phyloP scores from a whole-genome alignment of 2,797 vertebrate genomes.

The Chaetodon trifasciatus region DNA sequence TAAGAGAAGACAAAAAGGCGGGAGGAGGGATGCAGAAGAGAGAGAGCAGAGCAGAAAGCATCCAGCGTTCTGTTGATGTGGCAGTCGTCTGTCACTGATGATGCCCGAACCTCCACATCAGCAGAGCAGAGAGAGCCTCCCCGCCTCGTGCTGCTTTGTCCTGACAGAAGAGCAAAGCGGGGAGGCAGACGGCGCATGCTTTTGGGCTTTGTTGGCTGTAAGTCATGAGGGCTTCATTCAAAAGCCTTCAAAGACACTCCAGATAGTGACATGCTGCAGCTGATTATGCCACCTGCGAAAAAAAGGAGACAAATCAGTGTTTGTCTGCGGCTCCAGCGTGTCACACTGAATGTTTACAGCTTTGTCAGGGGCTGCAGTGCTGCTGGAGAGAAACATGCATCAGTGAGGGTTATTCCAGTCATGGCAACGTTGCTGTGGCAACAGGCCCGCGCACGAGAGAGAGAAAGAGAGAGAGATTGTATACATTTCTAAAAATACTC shows the following conservation, averaged over 20 bases:
- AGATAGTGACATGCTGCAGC: not conserved
- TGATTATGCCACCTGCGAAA: conserved; percentile 1
- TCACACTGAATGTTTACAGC: conserved; percentile 46
- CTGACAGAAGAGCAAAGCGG: conserved; percentile 7
- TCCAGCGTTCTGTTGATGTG: not conserved
- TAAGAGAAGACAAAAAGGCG: conserved; percentile 43
- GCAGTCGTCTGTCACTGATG: conserved; percentile 4
- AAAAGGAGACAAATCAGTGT: conserved; percentile 1
- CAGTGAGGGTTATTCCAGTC: conserved; percentile 78
- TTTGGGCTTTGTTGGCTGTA: not conserved
- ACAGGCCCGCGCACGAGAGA: conserved; percentile 68
- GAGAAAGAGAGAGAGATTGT: conserved; percentile 50
- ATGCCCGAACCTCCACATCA: conserved; percentile 1
- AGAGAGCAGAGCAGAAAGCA: conserved; percentile 3
- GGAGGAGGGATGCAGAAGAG: not conserved
- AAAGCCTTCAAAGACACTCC: not conserved
- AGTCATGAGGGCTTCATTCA: conserved; percentile 5
- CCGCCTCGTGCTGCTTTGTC: not conserved
- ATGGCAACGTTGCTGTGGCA: conserved; percentile 83
- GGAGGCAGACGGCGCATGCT: not conserved
- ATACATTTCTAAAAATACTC: conserved; percentile 65
- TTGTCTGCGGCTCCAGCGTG: not conserved
- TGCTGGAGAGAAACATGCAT: conserved; percentile 61
- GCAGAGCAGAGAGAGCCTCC: not conserved
- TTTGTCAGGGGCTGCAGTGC: conserved; percentile 44